Conservation (phyloP, 2,888 invertebrate genomes). For the Caenorhabditis afra region DNA sequence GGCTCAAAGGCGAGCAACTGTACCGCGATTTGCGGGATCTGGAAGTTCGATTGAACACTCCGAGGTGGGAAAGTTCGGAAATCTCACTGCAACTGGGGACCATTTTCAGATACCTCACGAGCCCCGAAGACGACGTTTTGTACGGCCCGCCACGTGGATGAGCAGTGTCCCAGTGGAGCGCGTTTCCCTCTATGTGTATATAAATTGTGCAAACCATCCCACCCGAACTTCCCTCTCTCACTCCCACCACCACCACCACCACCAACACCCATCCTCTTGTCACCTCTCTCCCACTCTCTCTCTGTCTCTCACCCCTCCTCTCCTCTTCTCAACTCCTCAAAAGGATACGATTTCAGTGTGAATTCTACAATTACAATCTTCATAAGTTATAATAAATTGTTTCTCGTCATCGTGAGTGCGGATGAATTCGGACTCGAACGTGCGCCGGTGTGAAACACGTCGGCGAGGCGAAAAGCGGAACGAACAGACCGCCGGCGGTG, state of each 20-base stretch:
- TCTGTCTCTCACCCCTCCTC: not conserved
- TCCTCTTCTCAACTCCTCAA: not conserved
- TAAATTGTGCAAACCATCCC: not conserved
- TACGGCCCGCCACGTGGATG: slow-evolving; percentile 50
- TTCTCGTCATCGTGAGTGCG: slow-evolving; percentile 34
- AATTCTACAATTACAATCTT: no score
- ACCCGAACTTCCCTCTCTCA: not conserved
- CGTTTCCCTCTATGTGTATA: slow-evolving; percentile 2
- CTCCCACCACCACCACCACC: slow-evolving; percentile 7
- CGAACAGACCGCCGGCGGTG: slow-evolving; percentile 8
- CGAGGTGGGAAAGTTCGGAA: slow-evolving; percentile 39
- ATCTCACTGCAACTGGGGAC: no score
- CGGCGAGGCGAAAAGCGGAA: slow-evolving; percentile 52
- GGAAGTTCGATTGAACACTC: slow-evolving; percentile 71
- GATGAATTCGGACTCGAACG: slow-evolving; percentile 56
- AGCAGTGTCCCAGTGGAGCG: not conserved
- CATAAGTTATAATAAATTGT: no score
- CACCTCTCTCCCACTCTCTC: not conserved
- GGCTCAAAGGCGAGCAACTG: slow-evolving; percentile 78
- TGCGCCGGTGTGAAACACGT: slow-evolving; percentile 40
- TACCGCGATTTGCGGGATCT: slow-evolving; percentile 74
- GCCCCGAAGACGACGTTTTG: slow-evolving; percentile 62
- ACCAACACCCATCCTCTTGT: slow-evolving; percentile 1
- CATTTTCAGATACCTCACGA: slow-evolving; percentile 69
- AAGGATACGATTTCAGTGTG: slow-evolving; percentile 3